phyloP scores from a whole-genome alignment of 2,888 invertebrate species.

The Phortica magna region DNA sequence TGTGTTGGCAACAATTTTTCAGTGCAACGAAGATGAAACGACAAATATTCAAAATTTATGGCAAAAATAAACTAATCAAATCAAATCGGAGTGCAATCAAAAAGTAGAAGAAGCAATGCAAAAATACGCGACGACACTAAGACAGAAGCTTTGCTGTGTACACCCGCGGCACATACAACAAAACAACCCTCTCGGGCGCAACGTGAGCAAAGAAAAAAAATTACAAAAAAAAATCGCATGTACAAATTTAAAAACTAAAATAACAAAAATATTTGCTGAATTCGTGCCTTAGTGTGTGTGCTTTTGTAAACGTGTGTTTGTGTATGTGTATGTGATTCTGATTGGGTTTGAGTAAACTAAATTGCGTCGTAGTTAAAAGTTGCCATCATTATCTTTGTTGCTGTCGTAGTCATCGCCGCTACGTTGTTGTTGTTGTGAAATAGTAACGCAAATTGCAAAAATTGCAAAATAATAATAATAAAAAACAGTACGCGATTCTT shows the following conservation, averaged over 20 bases:
- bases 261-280: constrained; percentile 30
- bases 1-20: too few relatives aligned
- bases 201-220: constrained; percentile 13
- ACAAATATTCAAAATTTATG: too few relatives aligned
- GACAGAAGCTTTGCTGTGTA: too few relatives aligned
- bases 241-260: constrained; percentile 29
- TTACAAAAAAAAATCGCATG: constrained; percentile 7
- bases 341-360: constrained; percentile 65
- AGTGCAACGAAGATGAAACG: too few relatives aligned
- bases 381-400: constrained; percentile 18
- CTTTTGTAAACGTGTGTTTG: constrained; percentile 2
- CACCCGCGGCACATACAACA: neutral
- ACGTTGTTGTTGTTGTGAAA: constrained; percentile 32
- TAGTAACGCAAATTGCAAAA: constrained; percentile 40
- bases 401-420: constrained; percentile 47
- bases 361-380: constrained; percentile 71
- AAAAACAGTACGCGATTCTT: neutral
- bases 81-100: too few relatives aligned
- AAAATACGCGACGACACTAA: neutral
- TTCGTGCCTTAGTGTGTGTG: constrained; percentile 31
- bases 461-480: constrained; percentile 48
- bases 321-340: constrained; percentile 6
- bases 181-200: constrained; percentile 28
- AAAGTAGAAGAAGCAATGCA: neutral
- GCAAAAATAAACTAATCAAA: too few relatives aligned